These are phyloP conservation scores for Diadumene lineata DNA, from an alignment of 92 coral and sea anemone species.

Conservation along the genomic window DNA sequence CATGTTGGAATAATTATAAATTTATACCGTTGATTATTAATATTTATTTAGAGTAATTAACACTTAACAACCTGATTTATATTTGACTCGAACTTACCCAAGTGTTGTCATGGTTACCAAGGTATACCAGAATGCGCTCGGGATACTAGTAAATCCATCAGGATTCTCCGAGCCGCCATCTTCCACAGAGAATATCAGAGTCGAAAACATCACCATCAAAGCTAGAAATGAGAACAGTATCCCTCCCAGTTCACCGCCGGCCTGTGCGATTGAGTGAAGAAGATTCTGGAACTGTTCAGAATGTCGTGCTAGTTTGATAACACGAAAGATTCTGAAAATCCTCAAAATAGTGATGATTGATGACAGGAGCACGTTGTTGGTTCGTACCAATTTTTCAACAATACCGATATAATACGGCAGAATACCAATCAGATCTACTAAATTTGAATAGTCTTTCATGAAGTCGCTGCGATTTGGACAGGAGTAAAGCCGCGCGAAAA, in stretches of 20 bases:
- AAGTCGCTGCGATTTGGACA: slow-evolving; percentile 61
- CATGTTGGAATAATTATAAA: too few species aligned
- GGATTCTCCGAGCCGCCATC: slow-evolving; percentile 17
- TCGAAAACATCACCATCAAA: slow-evolving; percentile 71
- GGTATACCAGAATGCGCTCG: slow-evolving; percentile 85
- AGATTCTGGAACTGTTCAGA: slow-evolving; percentile 69
- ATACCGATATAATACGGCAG: slow-evolving; percentile 75
- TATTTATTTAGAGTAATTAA: too few species aligned
- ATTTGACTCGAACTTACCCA: slow-evolving; percentile 55
- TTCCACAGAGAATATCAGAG: slow-evolving; percentile 60
- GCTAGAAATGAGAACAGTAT: slow-evolving; percentile 77
- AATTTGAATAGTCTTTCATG: slow-evolving; percentile 57
- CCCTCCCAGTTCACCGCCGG: slow-evolving; percentile 82
- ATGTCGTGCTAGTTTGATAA: slow-evolving; percentile 79
- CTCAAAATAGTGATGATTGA: slow-evolving; percentile 62
- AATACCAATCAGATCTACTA: slow-evolving; percentile 73
- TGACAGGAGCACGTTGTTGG: slow-evolving; percentile 41
- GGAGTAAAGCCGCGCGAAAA: slow-evolving; percentile 63
- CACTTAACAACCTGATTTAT: background rate
- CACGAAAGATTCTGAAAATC: slow-evolving; percentile 69
- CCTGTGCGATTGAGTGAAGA: slow-evolving; percentile 59
- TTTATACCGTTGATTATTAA: too few species aligned
- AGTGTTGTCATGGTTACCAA: slow-evolving; percentile 92
- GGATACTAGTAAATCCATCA: slow-evolving; percentile 64
- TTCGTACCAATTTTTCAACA: slow-evolving; percentile 32